phyloP scores from a whole-genome alignment of 2,888 invertebrate species.

The Tromatobia lineatoria region DNA sequence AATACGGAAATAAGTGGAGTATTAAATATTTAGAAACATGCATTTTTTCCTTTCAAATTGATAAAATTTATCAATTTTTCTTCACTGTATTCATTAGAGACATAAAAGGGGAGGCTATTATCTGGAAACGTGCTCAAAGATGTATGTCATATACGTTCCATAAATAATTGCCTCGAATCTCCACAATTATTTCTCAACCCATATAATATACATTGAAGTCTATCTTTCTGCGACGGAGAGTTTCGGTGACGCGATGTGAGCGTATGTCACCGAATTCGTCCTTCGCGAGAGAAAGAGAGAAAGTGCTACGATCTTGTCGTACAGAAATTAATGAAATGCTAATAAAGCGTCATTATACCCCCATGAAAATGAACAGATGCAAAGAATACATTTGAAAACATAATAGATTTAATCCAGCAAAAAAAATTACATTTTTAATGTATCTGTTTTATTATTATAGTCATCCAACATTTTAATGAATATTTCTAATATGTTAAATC shows the following conservation, averaged over 20 bases:
- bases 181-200: slow-evolving; percentile 1
- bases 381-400: neutral
- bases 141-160: slow-evolving; percentile 54
- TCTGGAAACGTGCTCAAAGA: slow-evolving; percentile 59
- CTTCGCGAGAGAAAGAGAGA: slow-evolving; percentile 31
- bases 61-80: neutral
- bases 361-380: neutral
- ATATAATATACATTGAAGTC: neutral
- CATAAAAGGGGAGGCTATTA: slow-evolving; percentile 33
- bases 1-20: neutral
- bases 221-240: slow-evolving; percentile 47
- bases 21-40: neutral
- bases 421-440: too few species aligned
- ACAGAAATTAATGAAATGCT: neutral
- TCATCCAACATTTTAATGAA: too few species aligned
- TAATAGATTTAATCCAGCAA: neutral
- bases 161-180: slow-evolving; percentile 43
- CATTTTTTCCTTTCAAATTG: neutral
- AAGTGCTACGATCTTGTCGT: slow-evolving; percentile 9
- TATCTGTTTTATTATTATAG: too few species aligned
- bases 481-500: too few species aligned
- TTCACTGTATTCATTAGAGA: neutral
- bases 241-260: slow-evolving; percentile 64
- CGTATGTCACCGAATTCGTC: slow-evolving; percentile 65
- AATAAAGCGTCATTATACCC: neutral